phyloP scores from a whole-genome alignment of 2,888 invertebrate species.

The Opisthograptis luteolata region DNA sequence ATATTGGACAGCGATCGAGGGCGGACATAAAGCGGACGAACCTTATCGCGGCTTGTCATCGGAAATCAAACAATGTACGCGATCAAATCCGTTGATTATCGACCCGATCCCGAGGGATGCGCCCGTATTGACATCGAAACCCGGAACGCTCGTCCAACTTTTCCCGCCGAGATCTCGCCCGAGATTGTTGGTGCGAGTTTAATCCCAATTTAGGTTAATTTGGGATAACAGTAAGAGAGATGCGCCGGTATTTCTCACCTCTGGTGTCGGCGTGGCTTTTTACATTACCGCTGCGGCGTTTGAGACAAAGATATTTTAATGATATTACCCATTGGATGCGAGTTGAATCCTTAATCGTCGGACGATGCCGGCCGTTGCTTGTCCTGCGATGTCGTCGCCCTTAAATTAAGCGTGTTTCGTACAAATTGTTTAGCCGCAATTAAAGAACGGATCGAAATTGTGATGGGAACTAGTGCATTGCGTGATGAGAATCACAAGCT shows the following conservation, averaged over 20 bases:
- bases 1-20: constrained; percentile 61
- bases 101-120: constrained; percentile 56
- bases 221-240: constrained; percentile 60
- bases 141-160: constrained; percentile 45
- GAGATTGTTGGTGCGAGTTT: constrained; percentile 50
- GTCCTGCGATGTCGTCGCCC: constrained; percentile 77
- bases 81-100: constrained; percentile 76
- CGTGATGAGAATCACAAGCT: constrained; percentile 80
- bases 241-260: constrained; percentile 79
- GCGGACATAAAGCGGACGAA: constrained; percentile 61
- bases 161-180: constrained; percentile 45
- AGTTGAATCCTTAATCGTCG: constrained; percentile 79
- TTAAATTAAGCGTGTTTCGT: constrained; percentile 76
- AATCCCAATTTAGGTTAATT: constrained; percentile 64
- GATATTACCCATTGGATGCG: constrained; percentile 80
- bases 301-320: constrained; percentile 83
- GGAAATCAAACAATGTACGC: constrained; percentile 76
- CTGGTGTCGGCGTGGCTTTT: constrained; percentile 71
- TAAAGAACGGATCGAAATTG: constrained; percentile 70
- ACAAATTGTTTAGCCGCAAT: constrained; percentile 79
- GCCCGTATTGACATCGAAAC: constrained; percentile 41
- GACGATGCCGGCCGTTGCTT: constrained; percentile 62
- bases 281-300: constrained; percentile 72
- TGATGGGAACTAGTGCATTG: constrained; percentile 77
- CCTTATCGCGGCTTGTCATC: constrained; percentile 79